Evolutionary conservation across 2,113 vertebrate genomes (phyloP).

Genomic region (Burhinus bistriatus): DNA sequence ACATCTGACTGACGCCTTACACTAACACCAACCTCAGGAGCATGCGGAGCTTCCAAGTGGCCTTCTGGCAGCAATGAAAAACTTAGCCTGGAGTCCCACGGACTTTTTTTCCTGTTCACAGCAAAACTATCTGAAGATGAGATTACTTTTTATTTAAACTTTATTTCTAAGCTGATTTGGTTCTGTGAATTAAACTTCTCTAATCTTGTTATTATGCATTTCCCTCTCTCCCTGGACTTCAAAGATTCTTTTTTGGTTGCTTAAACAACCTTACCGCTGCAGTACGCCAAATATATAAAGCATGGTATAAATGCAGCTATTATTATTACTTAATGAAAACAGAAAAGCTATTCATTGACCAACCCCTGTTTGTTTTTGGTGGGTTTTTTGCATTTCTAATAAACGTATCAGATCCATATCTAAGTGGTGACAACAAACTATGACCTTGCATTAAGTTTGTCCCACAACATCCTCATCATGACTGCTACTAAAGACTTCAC

Average conservation of each 20-base stretch:
- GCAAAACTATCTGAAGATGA: neutral
- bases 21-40: neutral
- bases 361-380: neutral
- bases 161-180: neutral
- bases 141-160: neutral
- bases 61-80: neutral
- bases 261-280: neutral
- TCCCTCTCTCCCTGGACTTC: neutral
- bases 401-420: constrained; percentile 5
- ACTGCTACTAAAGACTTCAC: neutral
- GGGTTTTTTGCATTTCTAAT: neutral
- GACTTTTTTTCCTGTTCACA: neutral
- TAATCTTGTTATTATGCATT: neutral
- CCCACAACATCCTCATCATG: neutral
- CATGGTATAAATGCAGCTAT: neutral
- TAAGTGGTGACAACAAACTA: neutral
- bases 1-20: neutral
- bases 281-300: neutral
- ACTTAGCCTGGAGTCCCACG: neutral
- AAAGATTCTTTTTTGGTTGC: neutral
- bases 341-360: constrained; percentile 9
- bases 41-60: neutral
- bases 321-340: neutral
- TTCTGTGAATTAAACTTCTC: neutral
- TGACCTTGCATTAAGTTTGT: neutral